A percentile compares a stretch with the other conserved stretches of the same genome.
phyloP scores from a whole-genome alignment of 2,113 vertebrate species.

The Etheostoma cragini region DNA sequence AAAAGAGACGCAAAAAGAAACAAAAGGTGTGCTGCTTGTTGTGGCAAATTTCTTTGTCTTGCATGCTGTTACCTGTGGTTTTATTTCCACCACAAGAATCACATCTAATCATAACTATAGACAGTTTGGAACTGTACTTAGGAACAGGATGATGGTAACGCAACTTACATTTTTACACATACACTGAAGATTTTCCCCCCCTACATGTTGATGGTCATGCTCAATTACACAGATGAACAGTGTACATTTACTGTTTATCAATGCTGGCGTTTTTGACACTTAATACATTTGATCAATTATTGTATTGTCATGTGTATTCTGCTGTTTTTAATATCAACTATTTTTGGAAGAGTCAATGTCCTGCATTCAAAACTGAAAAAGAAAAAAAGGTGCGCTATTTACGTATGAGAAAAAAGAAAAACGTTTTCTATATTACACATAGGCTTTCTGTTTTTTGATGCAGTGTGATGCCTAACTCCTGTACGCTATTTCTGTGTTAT shows the following conservation, averaged over 20 bases:
- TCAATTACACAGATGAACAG: background rate
- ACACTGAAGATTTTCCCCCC: background rate
- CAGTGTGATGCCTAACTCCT: background rate
- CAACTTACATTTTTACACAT: background rate
- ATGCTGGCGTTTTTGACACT: background rate
- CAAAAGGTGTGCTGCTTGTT: conserved; percentile 50
- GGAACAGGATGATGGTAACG: background rate
- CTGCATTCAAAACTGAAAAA: background rate
- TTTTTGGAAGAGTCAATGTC: too few relatives aligned
- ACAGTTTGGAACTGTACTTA: background rate
- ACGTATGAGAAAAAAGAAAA: too few relatives aligned
- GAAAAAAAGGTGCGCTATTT: too few relatives aligned
- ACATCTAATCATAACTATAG: background rate
- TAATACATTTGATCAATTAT: background rate
- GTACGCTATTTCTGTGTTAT: background rate
- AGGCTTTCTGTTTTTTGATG: background rate
- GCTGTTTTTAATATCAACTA: background rate
- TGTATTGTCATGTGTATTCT: background rate
- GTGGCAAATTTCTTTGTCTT: conserved; percentile 45
- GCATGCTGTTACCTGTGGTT: conserved; percentile 22
- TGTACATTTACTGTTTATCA: background rate
- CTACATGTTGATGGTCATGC: background rate
- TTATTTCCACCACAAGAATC: conserved; percentile 38
- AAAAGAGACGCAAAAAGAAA: conserved; percentile 36
- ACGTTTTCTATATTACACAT: too few relatives aligned